Evolutionary conservation across 2,113 vertebrate genomes (phyloP), one percentile per base, ranked within the genome.

Genomic region (Hypocryptadius cinnamomeus): DNA sequence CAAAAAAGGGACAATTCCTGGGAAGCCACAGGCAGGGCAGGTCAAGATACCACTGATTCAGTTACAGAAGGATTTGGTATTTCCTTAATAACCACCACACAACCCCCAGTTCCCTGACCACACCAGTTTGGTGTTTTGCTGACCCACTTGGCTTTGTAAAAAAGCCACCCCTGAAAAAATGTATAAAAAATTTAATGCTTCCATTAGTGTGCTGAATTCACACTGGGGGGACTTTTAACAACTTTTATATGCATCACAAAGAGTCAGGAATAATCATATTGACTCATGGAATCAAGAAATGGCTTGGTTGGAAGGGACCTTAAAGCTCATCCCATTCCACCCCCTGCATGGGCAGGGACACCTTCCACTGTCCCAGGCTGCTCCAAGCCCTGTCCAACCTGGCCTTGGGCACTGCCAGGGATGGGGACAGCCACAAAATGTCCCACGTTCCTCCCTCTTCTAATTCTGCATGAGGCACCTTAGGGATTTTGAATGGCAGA

Each of bases 301-400:
- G 25, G 14, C 22, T 31, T 1, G 0, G 6, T 0, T 47, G 39
- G 70, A 10, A 53, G 33, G 1, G 11, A 61, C 6, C 47, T 40
- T 31, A 47, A n/a, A 53, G 25, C 14, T 14, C 54, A 76, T 27
- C 54, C n/a, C 17, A 6, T 39, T 7, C 23, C 15, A 44, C 1
- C 9, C 47, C 33, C 37, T 59, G 37, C 53, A 24, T 5, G 39
- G 77, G 39, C 69, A 74, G 45, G 39, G 53, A 60, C 53, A 68
- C 39, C 54, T 76, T 4, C 47, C 70, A 54, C 61, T 3, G 4
- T 1, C 3, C 47, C 54, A 48, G 54, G 40, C 3, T 69, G 54
- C 70, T 69, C 63, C 70, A 54, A 69, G 25, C 61, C 30, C 1
- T 5, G 1, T 70, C 56, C 28, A 63, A 0, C 24, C 20, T 39